phyloP scores from a whole-genome alignment of 37 sponge, comb jelly and placozoan species.

The Geodia barretti region DNA sequence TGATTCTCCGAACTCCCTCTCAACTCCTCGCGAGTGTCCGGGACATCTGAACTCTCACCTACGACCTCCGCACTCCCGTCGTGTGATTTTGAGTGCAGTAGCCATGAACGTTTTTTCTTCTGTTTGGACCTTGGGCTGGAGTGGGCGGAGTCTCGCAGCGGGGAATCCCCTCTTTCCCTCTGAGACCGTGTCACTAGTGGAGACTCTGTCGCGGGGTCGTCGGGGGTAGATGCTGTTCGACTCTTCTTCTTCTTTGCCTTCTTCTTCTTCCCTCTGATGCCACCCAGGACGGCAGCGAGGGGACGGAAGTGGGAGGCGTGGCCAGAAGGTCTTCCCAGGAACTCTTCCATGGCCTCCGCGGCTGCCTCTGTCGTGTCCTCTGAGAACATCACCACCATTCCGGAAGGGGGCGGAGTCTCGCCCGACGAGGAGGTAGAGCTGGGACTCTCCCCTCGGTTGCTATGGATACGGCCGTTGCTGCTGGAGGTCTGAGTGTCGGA shows the following conservation, averaged over 20 bases:
- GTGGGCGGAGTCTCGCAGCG: neutral
- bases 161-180: neutral
- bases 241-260: neutral
- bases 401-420: neutral
- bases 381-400: slow-evolving; percentile 1
- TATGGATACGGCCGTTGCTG: neutral
- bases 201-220: neutral
- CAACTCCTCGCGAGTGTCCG: neutral
- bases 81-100: neutral
- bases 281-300: neutral
- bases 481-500: neutral
- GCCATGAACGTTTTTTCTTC: neutral
- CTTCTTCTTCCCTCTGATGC: neutral
- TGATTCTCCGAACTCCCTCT: neutral
- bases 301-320: neutral
- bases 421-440: neutral
- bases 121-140: neutral
- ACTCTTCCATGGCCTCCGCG: neutral
- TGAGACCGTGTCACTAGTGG: neutral
- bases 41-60: neutral
- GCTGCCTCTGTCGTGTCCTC: slow-evolving; percentile 3
- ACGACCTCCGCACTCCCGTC: too few relatives aligned
- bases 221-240: neutral
- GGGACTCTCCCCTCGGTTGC: neutral
- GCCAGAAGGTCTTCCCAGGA: neutral